Conservation (phyloP, 2,888 invertebrate species). For the Drosophila recens region DNA sequence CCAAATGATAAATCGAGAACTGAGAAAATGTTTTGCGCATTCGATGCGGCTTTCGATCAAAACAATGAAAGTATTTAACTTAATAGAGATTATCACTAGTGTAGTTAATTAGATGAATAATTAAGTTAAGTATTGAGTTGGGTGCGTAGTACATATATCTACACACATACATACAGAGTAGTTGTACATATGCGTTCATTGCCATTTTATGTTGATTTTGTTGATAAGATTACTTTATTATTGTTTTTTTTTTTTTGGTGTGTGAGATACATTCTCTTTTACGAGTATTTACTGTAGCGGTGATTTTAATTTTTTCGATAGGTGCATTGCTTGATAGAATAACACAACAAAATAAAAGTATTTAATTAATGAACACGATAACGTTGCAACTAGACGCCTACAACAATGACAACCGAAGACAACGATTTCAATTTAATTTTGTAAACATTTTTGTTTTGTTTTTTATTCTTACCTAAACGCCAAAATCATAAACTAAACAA, state of each 20-base stretch:
- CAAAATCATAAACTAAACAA: slow-evolving; percentile 21
- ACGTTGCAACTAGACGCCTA: slow-evolving; percentile 37
- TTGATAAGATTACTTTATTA: neutral
- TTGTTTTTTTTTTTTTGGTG: too few species aligned
- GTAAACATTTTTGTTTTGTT: slow-evolving; percentile 9
- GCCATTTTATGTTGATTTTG: slow-evolving; percentile 22
- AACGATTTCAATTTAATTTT: slow-evolving; percentile 11
- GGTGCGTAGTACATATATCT: slow-evolving; percentile 54
- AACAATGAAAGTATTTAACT: slow-evolving; percentile 13
- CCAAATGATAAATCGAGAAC: slow-evolving; percentile 25
- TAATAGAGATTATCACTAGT: slow-evolving; percentile 27
- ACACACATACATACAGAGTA: slow-evolving; percentile 45
- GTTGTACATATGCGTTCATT: slow-evolving; percentile 53
- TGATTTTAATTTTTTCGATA: slow-evolving; percentile 60
- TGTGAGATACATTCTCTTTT: slow-evolving; percentile 67
- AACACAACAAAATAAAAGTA: slow-evolving; percentile 33
- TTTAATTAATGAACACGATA: slow-evolving; percentile 12
- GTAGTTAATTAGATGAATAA: slow-evolving; percentile 24
- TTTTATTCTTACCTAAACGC: slow-evolving; percentile 22
- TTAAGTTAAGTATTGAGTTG: slow-evolving; percentile 34
- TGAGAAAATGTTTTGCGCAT: slow-evolving; percentile 5
- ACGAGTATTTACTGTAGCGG: slow-evolving; percentile 70
- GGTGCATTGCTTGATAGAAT: slow-evolving; percentile 64
- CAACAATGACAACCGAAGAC: slow-evolving; percentile 46
- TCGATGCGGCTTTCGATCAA: slow-evolving; percentile 24